phyloP scores from a whole-genome alignment of 1,140 invertebrate species.

The Aphelenchoides avenae region DNA sequence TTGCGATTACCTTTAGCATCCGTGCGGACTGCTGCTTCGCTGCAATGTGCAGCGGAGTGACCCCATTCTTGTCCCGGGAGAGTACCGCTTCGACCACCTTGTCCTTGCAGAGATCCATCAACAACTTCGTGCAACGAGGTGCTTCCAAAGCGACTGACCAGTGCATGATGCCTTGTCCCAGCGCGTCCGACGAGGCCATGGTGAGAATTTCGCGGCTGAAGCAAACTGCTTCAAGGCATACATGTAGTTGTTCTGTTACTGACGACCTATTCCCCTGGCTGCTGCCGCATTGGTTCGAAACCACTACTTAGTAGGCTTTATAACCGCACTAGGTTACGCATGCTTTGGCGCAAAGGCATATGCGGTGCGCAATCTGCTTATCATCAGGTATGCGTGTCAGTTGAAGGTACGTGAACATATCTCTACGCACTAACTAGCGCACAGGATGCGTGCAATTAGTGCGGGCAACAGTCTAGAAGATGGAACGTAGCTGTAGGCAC shows the following conservation, averaged over 20 bases:
- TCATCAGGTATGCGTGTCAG: slow-evolving; percentile 1
- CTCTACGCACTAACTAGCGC: too few species aligned
- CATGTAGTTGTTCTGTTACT: too few species aligned
- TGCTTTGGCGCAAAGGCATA: slow-evolving; percentile 40
- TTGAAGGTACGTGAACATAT: too few species aligned
- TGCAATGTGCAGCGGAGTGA: slow-evolving; percentile 36
- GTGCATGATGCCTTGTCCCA: slow-evolving; percentile 23
- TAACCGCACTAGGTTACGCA: slow-evolving; percentile 43
- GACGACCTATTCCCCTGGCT: too few species aligned
- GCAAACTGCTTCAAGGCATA: too few species aligned
- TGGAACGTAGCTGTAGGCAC: too few species aligned
- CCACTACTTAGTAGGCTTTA: too few species aligned
- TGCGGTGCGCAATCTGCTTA: slow-evolving; percentile 31
- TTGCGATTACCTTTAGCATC: slow-evolving; percentile 26
- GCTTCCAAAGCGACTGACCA: slow-evolving; percentile 33
- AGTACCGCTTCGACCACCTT: slow-evolving; percentile 5
- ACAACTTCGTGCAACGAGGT: slow-evolving; percentile 14
- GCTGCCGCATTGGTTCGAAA: too few species aligned
- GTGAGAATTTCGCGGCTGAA: too few species aligned
- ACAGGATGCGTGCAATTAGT: too few species aligned
- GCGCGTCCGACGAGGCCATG: too few species aligned
- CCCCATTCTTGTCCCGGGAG: slow-evolving; percentile 18
- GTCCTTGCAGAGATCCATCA: slow-evolving; percentile 14
- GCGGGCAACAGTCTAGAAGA: too few species aligned
- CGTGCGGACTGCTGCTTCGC: slow-evolving; percentile 25